These are phyloP conservation scores for Aurelia sp. DNA, from an alignment of 30 jellyfish, hydroid and myxozoan genomes.

Conservation along the genomic window DNA sequence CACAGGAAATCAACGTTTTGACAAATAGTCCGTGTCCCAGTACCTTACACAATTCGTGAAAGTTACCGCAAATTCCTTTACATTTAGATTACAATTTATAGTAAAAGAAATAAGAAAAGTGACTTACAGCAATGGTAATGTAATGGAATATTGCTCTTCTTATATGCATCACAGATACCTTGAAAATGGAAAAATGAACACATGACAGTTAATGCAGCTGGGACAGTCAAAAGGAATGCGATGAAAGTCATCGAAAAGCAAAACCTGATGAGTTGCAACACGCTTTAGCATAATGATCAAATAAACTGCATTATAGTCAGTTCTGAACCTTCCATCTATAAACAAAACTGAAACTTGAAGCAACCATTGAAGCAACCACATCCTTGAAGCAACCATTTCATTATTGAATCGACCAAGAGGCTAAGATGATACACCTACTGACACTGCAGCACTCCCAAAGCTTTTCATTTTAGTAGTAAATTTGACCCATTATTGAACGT, in stretches of 20 bases:
- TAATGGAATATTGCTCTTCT: background rate
- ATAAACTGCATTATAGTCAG: too few species aligned
- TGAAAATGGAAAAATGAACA: background rate
- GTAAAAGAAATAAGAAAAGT: background rate
- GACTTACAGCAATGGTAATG: conserved; percentile 37
- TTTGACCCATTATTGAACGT: too few species aligned
- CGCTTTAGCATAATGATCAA: too few species aligned
- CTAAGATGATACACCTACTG: too few species aligned
- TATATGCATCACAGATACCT: conserved; percentile 31
- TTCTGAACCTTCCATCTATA: too few species aligned
- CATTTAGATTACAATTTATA: background rate
- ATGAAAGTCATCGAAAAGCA: background rate
- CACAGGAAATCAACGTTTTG: too few species aligned
- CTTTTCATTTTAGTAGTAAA: too few species aligned
- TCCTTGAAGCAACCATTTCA: too few species aligned
- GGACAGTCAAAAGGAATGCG: background rate
- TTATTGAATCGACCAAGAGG: too few species aligned
- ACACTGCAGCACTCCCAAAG: too few species aligned
- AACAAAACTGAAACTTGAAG: too few species aligned
- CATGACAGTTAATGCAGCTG: background rate
- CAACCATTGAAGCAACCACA: too few species aligned
- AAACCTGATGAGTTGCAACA: background rate
- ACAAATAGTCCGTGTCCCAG: background rate
- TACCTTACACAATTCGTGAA: background rate
- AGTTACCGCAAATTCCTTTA: background rate